phyloP scores from a whole-genome alignment of 1,140 invertebrate genomes.

The Magallana angulata region DNA sequence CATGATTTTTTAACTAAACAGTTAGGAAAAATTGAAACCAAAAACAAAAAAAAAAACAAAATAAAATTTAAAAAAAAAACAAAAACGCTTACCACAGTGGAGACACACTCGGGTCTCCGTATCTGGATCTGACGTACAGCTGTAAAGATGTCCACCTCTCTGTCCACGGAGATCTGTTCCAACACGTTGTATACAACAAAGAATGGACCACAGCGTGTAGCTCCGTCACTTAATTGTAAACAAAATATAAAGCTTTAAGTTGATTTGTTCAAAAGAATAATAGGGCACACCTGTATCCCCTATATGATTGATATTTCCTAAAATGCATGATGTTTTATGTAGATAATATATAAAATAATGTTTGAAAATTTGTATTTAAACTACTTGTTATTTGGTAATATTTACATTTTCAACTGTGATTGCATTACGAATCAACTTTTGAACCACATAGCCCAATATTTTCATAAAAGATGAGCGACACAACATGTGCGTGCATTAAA shows the following conservation, averaged over 20 bases:
- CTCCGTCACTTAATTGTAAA: background rate
- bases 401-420: no score
- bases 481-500: no score
- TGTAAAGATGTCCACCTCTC: conserved; percentile 12
- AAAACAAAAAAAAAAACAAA: background rate
- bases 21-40: no score
- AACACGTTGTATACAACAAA: background rate
- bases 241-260: background rate
- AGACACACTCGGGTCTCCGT: background rate
- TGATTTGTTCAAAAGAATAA: no score
- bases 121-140: background rate
- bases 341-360: background rate
- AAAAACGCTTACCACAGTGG: no score
- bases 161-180: background rate
- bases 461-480: no score
- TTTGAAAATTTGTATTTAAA: background rate
- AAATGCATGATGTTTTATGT: background rate
- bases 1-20: background rate
- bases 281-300: no score
- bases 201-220: background rate
- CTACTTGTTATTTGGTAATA: background rate
- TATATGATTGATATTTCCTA: background rate
- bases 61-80: no score
- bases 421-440: no score
- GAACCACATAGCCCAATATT: no score